Evolutionary conservation across 2,888 invertebrate genomes (phyloP), one percentile per base, ranked within the genome.

Genomic region (Abrostola tripartita): DNA sequence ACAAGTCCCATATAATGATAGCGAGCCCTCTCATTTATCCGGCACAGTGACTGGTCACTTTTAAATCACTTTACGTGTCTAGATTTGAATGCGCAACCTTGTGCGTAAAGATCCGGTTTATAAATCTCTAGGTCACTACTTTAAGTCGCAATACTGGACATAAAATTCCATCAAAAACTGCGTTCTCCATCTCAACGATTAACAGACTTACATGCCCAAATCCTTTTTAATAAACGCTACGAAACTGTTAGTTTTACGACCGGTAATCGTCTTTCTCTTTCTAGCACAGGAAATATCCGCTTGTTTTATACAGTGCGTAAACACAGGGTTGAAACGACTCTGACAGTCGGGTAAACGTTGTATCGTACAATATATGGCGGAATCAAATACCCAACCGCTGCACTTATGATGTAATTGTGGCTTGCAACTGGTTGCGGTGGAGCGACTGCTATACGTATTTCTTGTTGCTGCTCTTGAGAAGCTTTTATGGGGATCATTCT

Each of bases 301-400:
- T 61, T 61, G 67, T 74, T 71, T 74, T 64, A 74, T 61, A 63
- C 53, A 51, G 40, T 61, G 41, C 50, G 58, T 58, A 67, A 70
- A 70, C 42, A 54, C 54, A 36, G 40, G 50, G 12, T 56, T 53
- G 40, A 54, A 68, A 68, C 38, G 50, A 49, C 52, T 40, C 9
- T 47, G 14, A 64, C 52, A 49, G 8, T 2, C 5, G 11, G 36
- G 38, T 41, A 55, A 55, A 41, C 37, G 38, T 24, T 40, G 2
- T 24, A 52, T 57, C 64, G 53, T 61, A 53, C 24, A 44, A 47
- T 70, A 71, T 50, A 62, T 38, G 54, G 52, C 35, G 44, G 49
- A 75, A 74, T 74, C 64, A 64, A 71, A 71, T 70, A 67, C 58
- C 44, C 36, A 60, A 64, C 49, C 49, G 49, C 55, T 61, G 58